phyloP scores from a whole-genome alignment of 2,113 vertebrate species.

The Tympanuchus pallidicinctus region DNA sequence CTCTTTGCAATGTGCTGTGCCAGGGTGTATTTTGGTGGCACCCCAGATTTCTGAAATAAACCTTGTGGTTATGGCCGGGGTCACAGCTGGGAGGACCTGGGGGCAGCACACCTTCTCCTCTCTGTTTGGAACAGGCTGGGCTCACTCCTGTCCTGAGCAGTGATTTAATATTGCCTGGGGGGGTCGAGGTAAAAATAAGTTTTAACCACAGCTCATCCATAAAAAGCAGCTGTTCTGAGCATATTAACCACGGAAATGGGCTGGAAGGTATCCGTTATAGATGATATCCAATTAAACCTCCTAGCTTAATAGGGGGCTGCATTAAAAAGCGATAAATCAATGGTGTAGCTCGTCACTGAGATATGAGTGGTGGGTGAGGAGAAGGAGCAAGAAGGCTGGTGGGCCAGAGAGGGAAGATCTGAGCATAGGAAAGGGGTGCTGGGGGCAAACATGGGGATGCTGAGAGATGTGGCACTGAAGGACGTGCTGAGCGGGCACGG shows the following conservation, averaged over 20 bases:
- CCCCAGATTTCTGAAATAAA: not conserved
- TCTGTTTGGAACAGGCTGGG: accelerated
- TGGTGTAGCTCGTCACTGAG: not conserved
- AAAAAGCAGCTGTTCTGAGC: not conserved
- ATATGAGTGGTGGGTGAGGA: not conserved
- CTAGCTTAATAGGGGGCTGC: not conserved
- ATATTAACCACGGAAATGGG: not conserved
- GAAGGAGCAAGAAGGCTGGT: not conserved
- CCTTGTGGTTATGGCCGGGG: not conserved
- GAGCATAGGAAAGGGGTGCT: not conserved
- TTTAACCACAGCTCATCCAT: not conserved
- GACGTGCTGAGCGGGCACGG: not conserved
- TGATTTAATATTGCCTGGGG: not conserved
- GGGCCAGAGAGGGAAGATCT: not conserved
- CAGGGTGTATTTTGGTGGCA: not conserved
- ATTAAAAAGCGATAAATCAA: not conserved
- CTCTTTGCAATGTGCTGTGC: not conserved
- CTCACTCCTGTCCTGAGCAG: not conserved
- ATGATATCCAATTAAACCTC: not conserved
- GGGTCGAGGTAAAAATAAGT: not conserved
- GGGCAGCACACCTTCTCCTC: not conserved
- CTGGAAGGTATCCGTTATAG: not conserved
- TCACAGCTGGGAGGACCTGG: not conserved
- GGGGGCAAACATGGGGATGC: not conserved
- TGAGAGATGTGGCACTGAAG: not conserved